Conservation (phyloP, 92 coral and sea anemone species). For the Paragorgia papillata region DNA sequence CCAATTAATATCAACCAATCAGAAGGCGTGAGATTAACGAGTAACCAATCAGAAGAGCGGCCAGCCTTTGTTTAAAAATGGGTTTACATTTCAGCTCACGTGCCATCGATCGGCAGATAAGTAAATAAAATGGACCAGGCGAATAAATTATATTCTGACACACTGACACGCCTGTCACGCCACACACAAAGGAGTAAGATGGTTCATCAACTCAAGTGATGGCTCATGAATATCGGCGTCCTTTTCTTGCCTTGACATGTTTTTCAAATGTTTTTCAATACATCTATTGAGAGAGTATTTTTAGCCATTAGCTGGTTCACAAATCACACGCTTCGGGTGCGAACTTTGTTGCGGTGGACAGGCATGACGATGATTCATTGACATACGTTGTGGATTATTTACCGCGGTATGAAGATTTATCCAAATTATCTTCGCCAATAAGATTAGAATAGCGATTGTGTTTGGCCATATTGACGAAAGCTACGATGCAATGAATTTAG, state of each 20-base stretch:
- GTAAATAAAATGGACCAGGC: neutral
- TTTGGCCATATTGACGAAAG: too few relatives aligned
- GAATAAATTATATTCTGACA: slow-evolving; percentile 28
- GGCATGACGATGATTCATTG: too few relatives aligned
- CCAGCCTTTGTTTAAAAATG: slow-evolving; percentile 28
- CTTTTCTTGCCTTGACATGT: neutral
- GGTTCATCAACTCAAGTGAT: slow-evolving; percentile 10
- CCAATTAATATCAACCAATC: slow-evolving; percentile 21
- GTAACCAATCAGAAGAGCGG: slow-evolving; percentile 35
- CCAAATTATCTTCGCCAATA: too few relatives aligned
- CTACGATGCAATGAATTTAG: too few relatives aligned
- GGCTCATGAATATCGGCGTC: slow-evolving; percentile 17
- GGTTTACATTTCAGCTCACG: slow-evolving; percentile 42
- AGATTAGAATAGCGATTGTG: too few relatives aligned
- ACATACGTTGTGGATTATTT: too few relatives aligned
- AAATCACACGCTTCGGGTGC: too few relatives aligned
- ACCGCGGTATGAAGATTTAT: too few relatives aligned
- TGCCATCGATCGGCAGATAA: slow-evolving; percentile 6
- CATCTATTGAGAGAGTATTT: neutral
- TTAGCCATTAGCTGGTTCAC: neutral
- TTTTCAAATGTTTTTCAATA: neutral
- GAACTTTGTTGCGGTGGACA: too few relatives aligned
- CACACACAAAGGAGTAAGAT: slow-evolving; percentile 24
- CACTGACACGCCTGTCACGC: slow-evolving; percentile 16
- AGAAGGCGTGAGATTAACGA: slow-evolving; percentile 10